Base-by-base conservation (phyloP, 2,888 invertebrate species). In the Panopea generosa region DNA sequence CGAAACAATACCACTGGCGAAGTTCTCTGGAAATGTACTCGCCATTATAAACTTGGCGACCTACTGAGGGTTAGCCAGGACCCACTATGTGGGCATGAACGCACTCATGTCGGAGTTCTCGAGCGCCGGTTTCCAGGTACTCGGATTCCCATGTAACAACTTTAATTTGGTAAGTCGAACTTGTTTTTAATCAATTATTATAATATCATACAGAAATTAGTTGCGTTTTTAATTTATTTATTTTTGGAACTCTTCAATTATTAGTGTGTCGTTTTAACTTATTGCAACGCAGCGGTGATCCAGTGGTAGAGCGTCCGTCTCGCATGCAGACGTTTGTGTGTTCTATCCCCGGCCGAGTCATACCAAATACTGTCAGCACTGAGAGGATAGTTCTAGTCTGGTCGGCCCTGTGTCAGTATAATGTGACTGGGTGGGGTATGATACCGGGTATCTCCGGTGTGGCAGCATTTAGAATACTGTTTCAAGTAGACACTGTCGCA, bases 41-140 rank as follows among this genome's bases (percentile, higher is more conserved):
- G 83, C 93, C 63, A 85, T 93, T n/a, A 92, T 92, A 38, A 93
- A 93, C 77, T 91, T 93, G 43, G 93, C 93, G 33, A 93, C 93
- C 74, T 93, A 91, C 92, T 93, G 93, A 93, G 92, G 92, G 40
- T 91, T 92, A 80, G 93, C 92, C 33, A 84, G 62, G n/a, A 33
- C 89, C 81, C 93, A 93, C 77, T 93, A 93, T 84, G 72, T 82
- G 55, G 92, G 92, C 65, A 83, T 93, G 90, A 93, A 93, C 93
- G 93, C 93, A 93, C 92, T 93, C 33, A 91, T 91, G 83, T 76
- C 85, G 45, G 86, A 87, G 47, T 92, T 90, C 86, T 83, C 84
- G 53, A 84, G 88, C 22, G 29, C 74, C 33, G 71, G 82, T 67
- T 90, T 93, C 55, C 87, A 86, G 27, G 88, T 93, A 45, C 87